Base-by-base conservation (phyloP, 2,797 vertebrate genomes). In the Anomalospiza imberbis region DNA sequence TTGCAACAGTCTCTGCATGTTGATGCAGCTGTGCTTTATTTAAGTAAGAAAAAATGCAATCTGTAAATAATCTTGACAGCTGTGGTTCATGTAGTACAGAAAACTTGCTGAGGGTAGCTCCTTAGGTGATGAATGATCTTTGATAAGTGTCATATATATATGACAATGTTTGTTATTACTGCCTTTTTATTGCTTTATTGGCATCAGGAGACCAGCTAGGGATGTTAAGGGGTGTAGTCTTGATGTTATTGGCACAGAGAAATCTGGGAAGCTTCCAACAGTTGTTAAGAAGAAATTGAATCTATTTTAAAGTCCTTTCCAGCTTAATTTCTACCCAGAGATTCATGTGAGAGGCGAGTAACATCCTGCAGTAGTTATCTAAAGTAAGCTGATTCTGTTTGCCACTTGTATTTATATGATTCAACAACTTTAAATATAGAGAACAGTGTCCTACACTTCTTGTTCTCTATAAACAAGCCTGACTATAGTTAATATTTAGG, bases 1-100 rank as follows among this genome's bases (percentile, higher is more conserved):
- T 94, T 5, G 3, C 74, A 90, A 44, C 60, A 50, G 63, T 67
- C 71, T 65, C 38, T 82, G 57, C 2, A 1, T 94, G 86, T 95
- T 97, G 94, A 89, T 44, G 32, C 95, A 95, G 95, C 91, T 96
- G 93, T 77, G 71, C 88, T 93, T 88, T 93, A 82, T 95, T 93
- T 91, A 79, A 95, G 76, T 57, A 80, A 85, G 71, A 85, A 92
- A 85, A 95, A 93, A 87, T 68, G 74, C 68, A 79, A 91, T 85
- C 85, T 89, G 81, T 87, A 91, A 89, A 72, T 91, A 68, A 75
- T 71, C 88, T 71, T 87, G 83, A 88, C 88, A 95, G 65, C 77
- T 91, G 85, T 71, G 67, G 62, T 77, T 94, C 68, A 31, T 65
- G 42, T 84, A 53, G 25, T 54, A 34, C 50, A 18, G 91, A 47